These are phyloP conservation scores for Spodoptera litura DNA, from an alignment of 1,140 invertebrate species.

Conservation along the genomic window DNA sequence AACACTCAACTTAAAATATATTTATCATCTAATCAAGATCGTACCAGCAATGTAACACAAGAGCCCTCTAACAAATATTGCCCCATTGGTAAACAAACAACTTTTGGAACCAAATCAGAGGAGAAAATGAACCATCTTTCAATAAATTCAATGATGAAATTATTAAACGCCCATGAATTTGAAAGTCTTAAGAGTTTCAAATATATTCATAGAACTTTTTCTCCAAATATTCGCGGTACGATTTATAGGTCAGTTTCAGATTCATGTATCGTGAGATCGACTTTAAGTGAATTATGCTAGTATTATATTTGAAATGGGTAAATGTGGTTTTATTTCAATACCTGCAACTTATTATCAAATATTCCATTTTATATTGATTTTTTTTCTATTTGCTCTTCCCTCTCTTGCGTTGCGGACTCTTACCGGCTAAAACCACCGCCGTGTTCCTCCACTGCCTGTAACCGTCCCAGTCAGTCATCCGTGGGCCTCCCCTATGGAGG, in stretches of 20 bases:
- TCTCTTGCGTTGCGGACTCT: too few species aligned
- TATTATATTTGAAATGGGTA: conserved; percentile 26
- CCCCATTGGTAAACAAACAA: neutral
- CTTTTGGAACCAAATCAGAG: conserved; percentile 16
- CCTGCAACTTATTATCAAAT: neutral
- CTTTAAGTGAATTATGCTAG: conserved; percentile 39
- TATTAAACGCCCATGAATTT: neutral
- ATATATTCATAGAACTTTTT: conserved; percentile 23
- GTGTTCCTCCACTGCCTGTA: too few species aligned
- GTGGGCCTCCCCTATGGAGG: too few species aligned
- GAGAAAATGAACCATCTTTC: conserved; percentile 19
- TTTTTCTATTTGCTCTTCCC: too few species aligned
- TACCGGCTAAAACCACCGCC: too few species aligned
- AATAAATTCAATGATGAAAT: conserved; percentile 24
- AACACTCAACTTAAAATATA: conserved; percentile 61
- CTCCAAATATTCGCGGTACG: conserved; percentile 2
- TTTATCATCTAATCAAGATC: conserved; percentile 28
- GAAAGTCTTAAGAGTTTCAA: conserved; percentile 19
- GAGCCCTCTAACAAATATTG: neutral
- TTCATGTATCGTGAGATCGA: conserved; percentile 36
- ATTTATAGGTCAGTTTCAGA: conserved; percentile 42
- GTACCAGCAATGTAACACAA: neutral
- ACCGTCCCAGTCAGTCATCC: too few species aligned
- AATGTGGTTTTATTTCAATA: conserved; percentile 19
- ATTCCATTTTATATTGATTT: too few species aligned